Evolutionary conservation across 2,888 invertebrate species (phyloP).

Genomic region (Macropis europaea): DNA sequence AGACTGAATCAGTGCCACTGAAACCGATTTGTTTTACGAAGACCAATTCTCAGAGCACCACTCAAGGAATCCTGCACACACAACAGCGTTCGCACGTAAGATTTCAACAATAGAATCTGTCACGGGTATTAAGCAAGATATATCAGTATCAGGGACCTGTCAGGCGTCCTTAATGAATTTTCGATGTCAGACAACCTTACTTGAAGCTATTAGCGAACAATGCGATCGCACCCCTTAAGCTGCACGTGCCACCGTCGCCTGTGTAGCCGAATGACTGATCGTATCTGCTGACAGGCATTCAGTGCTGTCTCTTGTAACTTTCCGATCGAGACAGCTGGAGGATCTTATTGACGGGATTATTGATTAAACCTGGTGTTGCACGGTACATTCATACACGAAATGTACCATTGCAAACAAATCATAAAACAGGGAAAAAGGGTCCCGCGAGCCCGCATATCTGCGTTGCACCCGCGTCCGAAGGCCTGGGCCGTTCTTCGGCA

Average conservation of each 20-base stretch:
- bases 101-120: conserved; percentile 34
- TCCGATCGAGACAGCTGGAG: conserved; percentile 15
- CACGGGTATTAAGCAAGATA: conserved; percentile 37
- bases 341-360: conserved; percentile 18
- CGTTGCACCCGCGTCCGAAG: too few relatives aligned
- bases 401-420: too few relatives aligned
- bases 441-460: too few relatives aligned
- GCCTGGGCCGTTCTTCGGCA: too few relatives aligned
- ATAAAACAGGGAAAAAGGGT: too few relatives aligned
- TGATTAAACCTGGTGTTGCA: conserved; percentile 2
- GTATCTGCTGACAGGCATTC: conserved; percentile 36
- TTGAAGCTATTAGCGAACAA: conserved; percentile 44
- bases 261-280: conserved; percentile 37
- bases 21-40: neutral
- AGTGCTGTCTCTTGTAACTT: conserved; percentile 36
- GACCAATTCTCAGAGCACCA: neutral
- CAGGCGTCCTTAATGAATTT: conserved; percentile 48
- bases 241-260: conserved; percentile 19
- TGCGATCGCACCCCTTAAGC: conserved; percentile 32
- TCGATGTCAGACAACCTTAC: conserved; percentile 46
- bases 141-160: conserved; percentile 32
- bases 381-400: too few relatives aligned
- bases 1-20: too few relatives aligned
- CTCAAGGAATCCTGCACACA: neutral
- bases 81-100: conserved; percentile 15